phyloP scores from a whole-genome alignment of 2,113 vertebrate genomes.

The Loxodonta africana region DNA sequence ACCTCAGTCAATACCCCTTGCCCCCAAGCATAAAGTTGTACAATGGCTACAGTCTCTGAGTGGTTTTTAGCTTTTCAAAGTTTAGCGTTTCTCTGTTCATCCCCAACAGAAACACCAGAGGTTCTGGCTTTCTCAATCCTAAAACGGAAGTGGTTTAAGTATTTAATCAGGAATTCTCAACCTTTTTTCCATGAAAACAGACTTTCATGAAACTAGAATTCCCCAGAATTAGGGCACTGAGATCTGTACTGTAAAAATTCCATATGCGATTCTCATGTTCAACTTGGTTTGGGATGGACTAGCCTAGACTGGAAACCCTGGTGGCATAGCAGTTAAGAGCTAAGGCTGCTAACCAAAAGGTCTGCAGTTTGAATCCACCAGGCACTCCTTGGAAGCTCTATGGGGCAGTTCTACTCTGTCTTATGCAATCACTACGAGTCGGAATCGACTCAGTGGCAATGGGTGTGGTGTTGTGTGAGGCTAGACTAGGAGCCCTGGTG shows the following conservation, averaged over 20 bases:
- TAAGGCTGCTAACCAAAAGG: too few relatives aligned
- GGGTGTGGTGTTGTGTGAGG: too few relatives aligned
- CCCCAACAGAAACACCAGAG: background rate
- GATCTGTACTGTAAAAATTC: background rate
- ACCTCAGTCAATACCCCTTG: background rate
- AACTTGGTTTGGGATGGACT: background rate
- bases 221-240: background rate
- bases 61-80: background rate
- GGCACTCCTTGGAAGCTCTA: too few relatives aligned
- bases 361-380: too few relatives aligned
- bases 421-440: too few relatives aligned
- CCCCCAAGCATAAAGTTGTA: background rate
- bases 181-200: background rate
- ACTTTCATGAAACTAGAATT: background rate
- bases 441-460: too few relatives aligned
- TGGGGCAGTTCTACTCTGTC: too few relatives aligned
- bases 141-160: background rate
- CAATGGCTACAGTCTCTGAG: background rate
- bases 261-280: background rate
- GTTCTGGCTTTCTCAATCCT: background rate
- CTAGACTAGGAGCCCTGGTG: too few relatives aligned
- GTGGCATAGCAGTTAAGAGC: too few relatives aligned
- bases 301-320: background rate
- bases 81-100: background rate
- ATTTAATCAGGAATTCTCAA: background rate